phyloP scores from a whole-genome alignment of 2,113 vertebrate species.

The Cyrtonyx montezumae region DNA sequence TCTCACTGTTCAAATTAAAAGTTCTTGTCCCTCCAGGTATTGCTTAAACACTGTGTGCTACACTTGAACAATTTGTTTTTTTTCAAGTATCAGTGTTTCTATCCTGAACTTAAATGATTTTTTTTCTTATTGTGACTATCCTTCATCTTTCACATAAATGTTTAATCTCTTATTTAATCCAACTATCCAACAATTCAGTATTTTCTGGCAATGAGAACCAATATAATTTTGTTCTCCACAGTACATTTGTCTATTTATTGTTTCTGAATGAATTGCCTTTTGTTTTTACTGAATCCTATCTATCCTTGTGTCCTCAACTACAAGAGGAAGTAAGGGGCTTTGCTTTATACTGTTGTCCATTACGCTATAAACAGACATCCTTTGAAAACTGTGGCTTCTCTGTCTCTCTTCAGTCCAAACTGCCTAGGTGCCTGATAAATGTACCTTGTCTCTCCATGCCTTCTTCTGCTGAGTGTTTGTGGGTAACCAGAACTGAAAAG shows the following conservation, averaged over 20 bases:
- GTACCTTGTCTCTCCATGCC: background rate
- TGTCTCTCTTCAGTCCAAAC: background rate
- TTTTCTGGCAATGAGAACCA: background rate
- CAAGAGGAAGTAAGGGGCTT: background rate
- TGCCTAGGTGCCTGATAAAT: background rate
- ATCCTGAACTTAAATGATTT: background rate
- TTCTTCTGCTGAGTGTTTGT: background rate
- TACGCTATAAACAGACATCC: background rate
- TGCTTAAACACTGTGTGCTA: background rate
- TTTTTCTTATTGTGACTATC: background rate
- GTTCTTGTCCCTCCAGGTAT: background rate
- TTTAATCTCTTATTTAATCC: conserved; percentile 39
- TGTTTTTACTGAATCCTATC: conserved; percentile 11
- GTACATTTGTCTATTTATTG: conserved; percentile 5
- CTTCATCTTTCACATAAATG: background rate
- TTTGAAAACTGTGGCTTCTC: background rate
- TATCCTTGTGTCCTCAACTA: background rate
- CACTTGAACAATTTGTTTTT: background rate
- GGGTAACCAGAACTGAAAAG: background rate
- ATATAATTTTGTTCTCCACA: background rate
- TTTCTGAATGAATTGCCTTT: conserved; percentile 49
- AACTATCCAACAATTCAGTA: conserved; percentile 20
- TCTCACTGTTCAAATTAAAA: background rate
- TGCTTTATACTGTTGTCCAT: background rate
- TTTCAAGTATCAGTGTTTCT: background rate